phyloP scores from a whole-genome alignment of 2,888 invertebrate species.

The Cristatella mucedo region DNA sequence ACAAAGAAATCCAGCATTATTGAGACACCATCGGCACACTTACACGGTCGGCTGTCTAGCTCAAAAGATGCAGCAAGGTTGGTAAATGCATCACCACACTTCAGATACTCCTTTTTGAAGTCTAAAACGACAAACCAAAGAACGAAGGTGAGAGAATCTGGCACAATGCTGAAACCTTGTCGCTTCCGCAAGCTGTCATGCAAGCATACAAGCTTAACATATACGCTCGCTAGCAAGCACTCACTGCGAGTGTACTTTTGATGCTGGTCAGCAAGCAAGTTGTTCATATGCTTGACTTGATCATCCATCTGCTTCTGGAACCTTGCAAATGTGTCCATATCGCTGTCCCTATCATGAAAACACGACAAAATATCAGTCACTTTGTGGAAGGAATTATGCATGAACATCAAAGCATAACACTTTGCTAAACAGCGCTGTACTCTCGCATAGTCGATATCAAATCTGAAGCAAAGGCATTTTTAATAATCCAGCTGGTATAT shows the following conservation, averaged over 20 bases:
- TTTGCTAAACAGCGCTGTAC: too few species aligned
- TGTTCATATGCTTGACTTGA: constrained; percentile 64
- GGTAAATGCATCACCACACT: constrained; percentile 70
- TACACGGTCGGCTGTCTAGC: constrained; percentile 49
- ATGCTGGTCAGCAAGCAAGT: constrained; percentile 44
- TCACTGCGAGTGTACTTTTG: constrained; percentile 8
- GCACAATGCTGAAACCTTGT: too few species aligned
- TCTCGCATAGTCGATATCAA: too few species aligned
- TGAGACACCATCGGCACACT: too few species aligned
- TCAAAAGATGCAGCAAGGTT: constrained; percentile 67
- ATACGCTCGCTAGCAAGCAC: too few species aligned
- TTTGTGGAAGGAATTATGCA: constrained; percentile 8
- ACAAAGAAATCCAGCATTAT: too few species aligned
- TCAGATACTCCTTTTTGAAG: constrained; percentile 75
- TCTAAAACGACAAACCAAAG: constrained; percentile 38
- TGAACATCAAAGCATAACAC: too few species aligned
- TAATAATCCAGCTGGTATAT: too few species aligned
- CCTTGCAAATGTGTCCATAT: constrained; percentile 63
- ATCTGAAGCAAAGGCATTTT: too few species aligned
- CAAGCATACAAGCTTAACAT: not conserved
- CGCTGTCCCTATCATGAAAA: constrained; percentile 47
- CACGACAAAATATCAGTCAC: constrained; percentile 8
- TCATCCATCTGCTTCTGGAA: constrained; percentile 73
- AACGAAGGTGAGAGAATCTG: too few species aligned
- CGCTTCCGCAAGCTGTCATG: constrained; percentile 11